phyloP scores from a whole-genome alignment of 2,888 invertebrate species.

The Azorinus chamasolen region DNA sequence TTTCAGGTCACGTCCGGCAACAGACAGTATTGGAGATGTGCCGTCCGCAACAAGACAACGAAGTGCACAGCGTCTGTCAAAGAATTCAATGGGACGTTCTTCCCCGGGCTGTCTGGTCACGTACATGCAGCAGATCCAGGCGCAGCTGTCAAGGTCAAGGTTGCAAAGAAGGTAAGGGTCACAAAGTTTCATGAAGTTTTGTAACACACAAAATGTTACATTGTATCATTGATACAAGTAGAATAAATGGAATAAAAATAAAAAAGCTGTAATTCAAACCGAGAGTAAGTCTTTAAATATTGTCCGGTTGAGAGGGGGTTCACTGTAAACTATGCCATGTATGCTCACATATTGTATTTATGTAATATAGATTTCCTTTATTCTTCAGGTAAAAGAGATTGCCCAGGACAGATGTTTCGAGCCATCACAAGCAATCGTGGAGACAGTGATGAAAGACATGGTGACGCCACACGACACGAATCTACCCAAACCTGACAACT shows the following conservation, averaged over 20 bases:
- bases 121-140: conserved; percentile 1
- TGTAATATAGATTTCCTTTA: too few species aligned
- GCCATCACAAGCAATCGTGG: conserved; percentile 24
- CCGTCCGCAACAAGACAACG: background rate
- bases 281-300: too few species aligned
- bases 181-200: too few species aligned
- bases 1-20: background rate
- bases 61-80: conserved; percentile 9
- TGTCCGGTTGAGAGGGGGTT: too few species aligned
- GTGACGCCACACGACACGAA: conserved; percentile 19
- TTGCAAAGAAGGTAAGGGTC: background rate
- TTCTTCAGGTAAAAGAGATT: too few species aligned
- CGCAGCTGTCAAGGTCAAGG: background rate
- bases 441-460: conserved; percentile 26
- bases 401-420: too few species aligned
- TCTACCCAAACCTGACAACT: conserved; percentile 20
- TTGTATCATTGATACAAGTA: too few species aligned
- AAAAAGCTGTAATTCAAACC: too few species aligned
- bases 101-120: background rate
- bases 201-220: too few species aligned
- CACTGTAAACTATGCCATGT: too few species aligned
- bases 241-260: too few species aligned
- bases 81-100: conserved; percentile 3
- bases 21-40: background rate
- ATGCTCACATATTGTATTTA: too few species aligned